A percentile compares a stretch with the other conserved stretches of the same genome.
Conservation (phyloP, 2,797 vertebrate genomes). For the Acanthurus leucopareius region DNA sequence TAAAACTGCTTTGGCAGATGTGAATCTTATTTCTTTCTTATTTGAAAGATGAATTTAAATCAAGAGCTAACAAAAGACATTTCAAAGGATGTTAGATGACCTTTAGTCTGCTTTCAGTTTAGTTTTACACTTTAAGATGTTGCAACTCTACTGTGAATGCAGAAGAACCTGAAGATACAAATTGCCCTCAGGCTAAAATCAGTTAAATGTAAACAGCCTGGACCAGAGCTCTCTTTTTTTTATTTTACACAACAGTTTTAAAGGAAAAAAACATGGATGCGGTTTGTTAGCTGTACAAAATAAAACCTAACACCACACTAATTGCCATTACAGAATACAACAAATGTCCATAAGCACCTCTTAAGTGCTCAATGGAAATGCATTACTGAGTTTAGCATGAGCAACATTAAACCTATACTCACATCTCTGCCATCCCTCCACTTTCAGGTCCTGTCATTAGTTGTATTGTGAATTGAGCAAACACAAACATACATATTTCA, state of each 20-base stretch:
- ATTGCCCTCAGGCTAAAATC: constrained; percentile 37
- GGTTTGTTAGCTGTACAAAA: constrained; percentile 24
- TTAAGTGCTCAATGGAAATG: not conserved
- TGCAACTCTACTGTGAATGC: constrained; percentile 48
- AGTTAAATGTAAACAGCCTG: constrained; percentile 40
- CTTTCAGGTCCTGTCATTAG: not conserved
- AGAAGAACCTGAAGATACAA: constrained; percentile 29
- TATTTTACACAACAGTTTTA: constrained; percentile 33
- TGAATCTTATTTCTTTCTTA: not conserved
- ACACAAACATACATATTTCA: too few species aligned
- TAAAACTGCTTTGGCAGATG: not conserved
- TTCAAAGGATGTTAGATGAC: constrained; percentile 13
- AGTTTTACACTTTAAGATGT: constrained; percentile 13
- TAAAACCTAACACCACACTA: constrained; percentile 1
- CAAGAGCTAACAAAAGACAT: not conserved
- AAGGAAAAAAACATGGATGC: not conserved
- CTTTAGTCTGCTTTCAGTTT: constrained; percentile 30
- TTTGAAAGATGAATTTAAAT: constrained; percentile 14
- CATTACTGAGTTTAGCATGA: not conserved
- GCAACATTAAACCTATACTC: not conserved
- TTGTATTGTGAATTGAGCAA: not conserved
- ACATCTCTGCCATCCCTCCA: not conserved
- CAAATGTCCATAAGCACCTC: not conserved
- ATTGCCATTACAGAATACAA: not conserved
- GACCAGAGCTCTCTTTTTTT: constrained; percentile 3